Evolutionary conservation across 92 coral and sea anemone species (phyloP).

Genomic region (Meandrina meandrites): DNA sequence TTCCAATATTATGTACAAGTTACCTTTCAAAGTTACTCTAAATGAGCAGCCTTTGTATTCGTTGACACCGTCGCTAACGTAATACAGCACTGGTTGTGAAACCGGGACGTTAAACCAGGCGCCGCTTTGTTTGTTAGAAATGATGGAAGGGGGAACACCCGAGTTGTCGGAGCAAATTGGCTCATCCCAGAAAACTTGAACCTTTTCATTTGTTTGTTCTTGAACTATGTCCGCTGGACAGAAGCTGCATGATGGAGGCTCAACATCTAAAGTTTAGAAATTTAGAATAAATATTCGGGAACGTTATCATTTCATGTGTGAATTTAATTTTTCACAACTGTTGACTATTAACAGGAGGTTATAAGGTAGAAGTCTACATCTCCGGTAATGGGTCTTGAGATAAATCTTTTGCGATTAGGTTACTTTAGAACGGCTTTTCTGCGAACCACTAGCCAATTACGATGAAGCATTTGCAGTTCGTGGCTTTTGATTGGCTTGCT

Average conservation of each 20-base stretch:
- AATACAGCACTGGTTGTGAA: constrained; percentile 21
- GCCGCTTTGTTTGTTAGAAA: constrained; percentile 42
- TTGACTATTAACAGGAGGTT: too few species aligned
- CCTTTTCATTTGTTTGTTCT: neutral
- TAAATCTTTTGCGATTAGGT: too few species aligned
- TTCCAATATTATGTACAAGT: too few species aligned
- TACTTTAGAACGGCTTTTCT: too few species aligned
- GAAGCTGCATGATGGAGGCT: constrained; percentile 68
- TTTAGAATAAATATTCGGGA: too few species aligned
- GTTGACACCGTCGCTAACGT: neutral
- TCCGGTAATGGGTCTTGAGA: too few species aligned
- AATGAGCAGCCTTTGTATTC: constrained; percentile 49
- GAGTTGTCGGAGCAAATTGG: constrained; percentile 81
- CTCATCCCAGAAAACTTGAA: constrained; percentile 58
- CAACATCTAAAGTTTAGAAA: constrained; percentile 50
- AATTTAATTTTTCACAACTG: too few species aligned
- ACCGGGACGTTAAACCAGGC: constrained; percentile 49
- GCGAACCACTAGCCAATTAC: too few species aligned
- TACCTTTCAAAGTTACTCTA: constrained; percentile 50
- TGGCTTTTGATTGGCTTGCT: too few species aligned
- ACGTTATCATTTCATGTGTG: too few species aligned
- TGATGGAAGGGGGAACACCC: constrained; percentile 41
- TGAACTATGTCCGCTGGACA: constrained; percentile 54
- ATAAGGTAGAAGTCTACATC: too few species aligned
- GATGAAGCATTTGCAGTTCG: too few species aligned